A percentile compares a stretch with the other conserved stretches of the same genome.
phyloP scores from a whole-genome alignment of 2,113 vertebrate species.

The Syrrhaptes paradoxus region DNA sequence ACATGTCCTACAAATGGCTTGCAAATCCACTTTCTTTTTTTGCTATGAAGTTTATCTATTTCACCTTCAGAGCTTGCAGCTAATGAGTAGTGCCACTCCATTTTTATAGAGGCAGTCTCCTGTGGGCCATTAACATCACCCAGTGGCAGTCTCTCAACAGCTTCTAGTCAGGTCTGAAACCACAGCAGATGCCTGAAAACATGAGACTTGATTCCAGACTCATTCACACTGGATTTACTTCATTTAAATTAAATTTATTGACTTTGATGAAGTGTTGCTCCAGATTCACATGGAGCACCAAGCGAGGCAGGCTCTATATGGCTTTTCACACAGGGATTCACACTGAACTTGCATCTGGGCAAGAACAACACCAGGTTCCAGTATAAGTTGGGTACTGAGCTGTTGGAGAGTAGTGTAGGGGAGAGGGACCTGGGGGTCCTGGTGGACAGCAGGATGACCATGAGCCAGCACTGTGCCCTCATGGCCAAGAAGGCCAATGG shows the following conservation, averaged over 20 bases:
- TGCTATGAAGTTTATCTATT: conserved; percentile 15
- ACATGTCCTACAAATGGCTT: not conserved
- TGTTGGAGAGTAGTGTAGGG: too few species aligned
- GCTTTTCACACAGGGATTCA: not conserved
- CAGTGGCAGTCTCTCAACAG: not conserved
- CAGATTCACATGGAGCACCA: not conserved
- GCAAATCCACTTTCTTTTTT: not conserved
- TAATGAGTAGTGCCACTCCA: not conserved
- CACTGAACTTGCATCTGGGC: too few species aligned
- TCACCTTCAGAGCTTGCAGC: conserved; percentile 36
- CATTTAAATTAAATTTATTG: conserved; percentile 1
- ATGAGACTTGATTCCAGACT: not conserved
- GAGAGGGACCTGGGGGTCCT: too few species aligned
- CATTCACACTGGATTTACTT: not conserved
- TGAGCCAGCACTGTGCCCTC: too few species aligned
- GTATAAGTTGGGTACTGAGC: too few species aligned
- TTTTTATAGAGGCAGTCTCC: conserved; percentile 1
- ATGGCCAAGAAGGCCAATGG: too few species aligned
- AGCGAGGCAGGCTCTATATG: not conserved
- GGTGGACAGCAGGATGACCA: too few species aligned
- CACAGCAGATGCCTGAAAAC: not conserved
- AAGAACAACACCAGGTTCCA: too few species aligned
- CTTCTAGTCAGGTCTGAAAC: not conserved
- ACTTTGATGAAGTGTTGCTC: not conserved
- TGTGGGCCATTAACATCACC: conserved; percentile 4